Base-by-base conservation (phyloP, 2,888 invertebrate genomes). In the Aporophyla lueneburgensis region DNA sequence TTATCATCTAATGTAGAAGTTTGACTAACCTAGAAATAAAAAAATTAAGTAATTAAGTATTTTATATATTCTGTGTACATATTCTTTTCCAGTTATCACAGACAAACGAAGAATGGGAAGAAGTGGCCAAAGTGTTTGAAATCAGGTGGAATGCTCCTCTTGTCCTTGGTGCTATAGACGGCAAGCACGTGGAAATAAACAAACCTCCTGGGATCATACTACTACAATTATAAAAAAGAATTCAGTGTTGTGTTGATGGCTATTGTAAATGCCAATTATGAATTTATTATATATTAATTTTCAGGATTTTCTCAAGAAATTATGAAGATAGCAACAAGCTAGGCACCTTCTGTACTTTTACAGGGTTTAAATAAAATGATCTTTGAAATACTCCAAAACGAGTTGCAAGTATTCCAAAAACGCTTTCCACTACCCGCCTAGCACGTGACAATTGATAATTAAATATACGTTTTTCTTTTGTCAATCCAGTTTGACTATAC, bases 311-410 rank as follows among this genome's bases (percentile, higher is more conserved):
- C n/a, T n/a, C n/a, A n/a, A n/a, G n/a, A n/a, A n/a, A n/a, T n/a
- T n/a, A n/a, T n/a, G n/a, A n/a, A n/a, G n/a, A 78, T 78, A 78
- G 59, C 78, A 78, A 70, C 73, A 74, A 78, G 78, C 61, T 54
- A 74, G 49, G 70, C 74, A 78, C 59, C 40, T 78, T 78, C 66
- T 61, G 46, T 78, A 78, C 74, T 78, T 78, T 78, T 67, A 61
- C 51, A 66, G 74, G 74, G 51, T 73, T 27, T 46, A 78, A 74
- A 78, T 53, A 54, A 74, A 73, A 78, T 74, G 63, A 43, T 74
- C 70, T 74, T 78, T 78, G 73, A 74, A 78, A 78, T 74, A 74
- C 78, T 78, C 78, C 68, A 78, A 74, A 78, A 74, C 74, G 71
- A 75, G n/a, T n/a, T n/a, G 78, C 74, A 62, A 79, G 71, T 75